Percentiles rank a stretch among this genome's conserved stretches.
These are phyloP conservation scores for Diplogasteroides magnus DNA, from an alignment of 1,140 invertebrate species.

Conservation along the genomic window DNA sequence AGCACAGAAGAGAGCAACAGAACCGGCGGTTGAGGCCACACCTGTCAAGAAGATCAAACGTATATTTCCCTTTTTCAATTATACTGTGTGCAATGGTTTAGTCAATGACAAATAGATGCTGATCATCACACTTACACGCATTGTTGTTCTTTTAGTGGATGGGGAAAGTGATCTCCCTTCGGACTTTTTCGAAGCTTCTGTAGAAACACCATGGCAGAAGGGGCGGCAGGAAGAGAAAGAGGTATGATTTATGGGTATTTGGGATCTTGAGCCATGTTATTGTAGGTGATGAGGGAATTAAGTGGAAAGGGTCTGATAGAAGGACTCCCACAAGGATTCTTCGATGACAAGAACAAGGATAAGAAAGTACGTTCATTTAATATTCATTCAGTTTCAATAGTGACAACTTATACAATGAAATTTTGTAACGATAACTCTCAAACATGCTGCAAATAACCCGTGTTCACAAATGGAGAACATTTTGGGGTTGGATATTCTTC, in stretches of 20 bases:
- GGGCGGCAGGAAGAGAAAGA: not conserved
- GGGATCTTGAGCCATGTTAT: not conserved
- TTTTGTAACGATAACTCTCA: not conserved
- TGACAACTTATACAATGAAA: not conserved
- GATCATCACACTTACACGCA: not conserved
- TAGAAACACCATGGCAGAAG: not conserved
- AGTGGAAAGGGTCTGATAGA: too few relatives aligned
- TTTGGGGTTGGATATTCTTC: too few relatives aligned
- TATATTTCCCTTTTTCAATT: not conserved
- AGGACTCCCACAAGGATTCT: too few relatives aligned
- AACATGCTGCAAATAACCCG: too few relatives aligned
- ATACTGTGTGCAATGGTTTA: too few relatives aligned
- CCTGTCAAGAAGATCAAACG: not conserved
- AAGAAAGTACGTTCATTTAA: too few relatives aligned
- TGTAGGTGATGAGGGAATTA: not conserved
- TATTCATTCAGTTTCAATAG: not conserved
- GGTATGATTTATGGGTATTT: not conserved
- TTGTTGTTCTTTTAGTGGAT: not conserved
- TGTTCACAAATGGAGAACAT: too few relatives aligned
- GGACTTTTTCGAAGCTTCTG: not conserved
- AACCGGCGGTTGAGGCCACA: not conserved
- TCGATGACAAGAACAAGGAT: too few relatives aligned
- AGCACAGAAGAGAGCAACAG: not conserved
- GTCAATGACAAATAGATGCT: not conserved
- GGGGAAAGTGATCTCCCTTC: not conserved